Base-by-base conservation (phyloP, 2,797 vertebrate genomes). In the Paramormyrops hopkinsi region DNA sequence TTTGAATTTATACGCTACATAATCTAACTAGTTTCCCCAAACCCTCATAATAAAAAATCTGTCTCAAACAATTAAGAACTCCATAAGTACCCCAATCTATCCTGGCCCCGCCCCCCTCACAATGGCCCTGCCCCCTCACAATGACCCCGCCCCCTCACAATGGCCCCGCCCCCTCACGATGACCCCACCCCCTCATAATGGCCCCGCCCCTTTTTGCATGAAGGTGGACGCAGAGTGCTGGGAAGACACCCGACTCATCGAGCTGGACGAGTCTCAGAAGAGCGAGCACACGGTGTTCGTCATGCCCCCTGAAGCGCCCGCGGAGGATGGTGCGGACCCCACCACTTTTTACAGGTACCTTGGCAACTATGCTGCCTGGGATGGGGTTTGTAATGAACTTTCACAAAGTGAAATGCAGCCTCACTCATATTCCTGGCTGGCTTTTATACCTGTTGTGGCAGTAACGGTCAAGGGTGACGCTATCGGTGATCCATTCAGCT, bases 231-330 rank as follows among this genome's bases (percentile, higher is more conserved):
- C 95, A 19, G 98, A 99, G 91, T 96, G 94, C 0, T 90, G 96
- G 0, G 99, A 99, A 93, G 99, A 99, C 89, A 93, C 97, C 0
- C 96, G 95, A 53, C 94, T 99, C 90, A 96, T 99, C 94, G 99
- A 99, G 91, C 94, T 99, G 93, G 99, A 99, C 86, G 99, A 99
- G 87, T 99, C 98, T 48, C 98, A 98, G 92, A 99, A 97, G 93
- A 99, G 98, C 88, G 99, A 99, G 90, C 98, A 99, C 93, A 99
- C 99, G 0, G 98, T 99, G 0, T 98, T 99, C 76, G 96, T 99
- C 91, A 98, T 97, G 97, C 98, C 98, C 4, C 97, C 97, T 2
- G 98, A 99, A 33, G 97, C 97, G 2, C 95, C 97, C 0, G 59
- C 92, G 19, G 95, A 97, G n/a, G 95, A 95, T 0, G 97, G 95